phyloP scores from a whole-genome alignment of 2,113 vertebrate species.

The Alectura lathami region DNA sequence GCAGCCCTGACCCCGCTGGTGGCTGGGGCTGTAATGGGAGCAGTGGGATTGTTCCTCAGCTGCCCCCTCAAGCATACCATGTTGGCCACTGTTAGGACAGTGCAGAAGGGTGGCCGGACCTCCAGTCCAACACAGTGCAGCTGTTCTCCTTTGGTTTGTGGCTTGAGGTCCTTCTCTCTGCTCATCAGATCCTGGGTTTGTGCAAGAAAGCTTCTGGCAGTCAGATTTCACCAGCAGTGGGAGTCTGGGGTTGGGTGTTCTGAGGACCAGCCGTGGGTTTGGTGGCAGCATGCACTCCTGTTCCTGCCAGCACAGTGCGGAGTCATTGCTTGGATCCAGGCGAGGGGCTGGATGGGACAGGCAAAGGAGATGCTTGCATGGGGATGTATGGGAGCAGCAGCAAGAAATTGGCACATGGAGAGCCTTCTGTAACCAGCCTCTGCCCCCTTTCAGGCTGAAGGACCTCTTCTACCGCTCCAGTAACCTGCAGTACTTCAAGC shows the following conservation, averaged over 20 bases:
- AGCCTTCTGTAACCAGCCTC: neutral
- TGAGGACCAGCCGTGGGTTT: neutral
- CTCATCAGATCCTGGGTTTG: neutral
- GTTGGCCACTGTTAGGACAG: neutral
- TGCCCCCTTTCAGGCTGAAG: slow-evolving; percentile 83
- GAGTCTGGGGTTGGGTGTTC: neutral
- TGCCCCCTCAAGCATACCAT: neutral
- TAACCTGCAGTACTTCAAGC: slow-evolving; percentile 98
- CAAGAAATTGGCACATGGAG: neutral
- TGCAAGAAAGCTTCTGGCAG: neutral
- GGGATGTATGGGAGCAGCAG: neutral
- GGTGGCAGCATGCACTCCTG: neutral
- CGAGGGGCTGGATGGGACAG: neutral
- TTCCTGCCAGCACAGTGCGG: fast-evolving
- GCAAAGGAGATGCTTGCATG: neutral
- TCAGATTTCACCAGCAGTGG: neutral
- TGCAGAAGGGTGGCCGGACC: neutral
- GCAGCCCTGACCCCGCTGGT: neutral
- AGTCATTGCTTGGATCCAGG: neutral
- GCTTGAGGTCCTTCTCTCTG: neutral
- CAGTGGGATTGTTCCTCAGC: neutral
- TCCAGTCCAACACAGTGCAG: neutral
- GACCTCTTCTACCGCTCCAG: slow-evolving; percentile 97
- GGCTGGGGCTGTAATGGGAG: neutral
- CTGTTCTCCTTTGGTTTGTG: neutral